Evolutionary conservation across 2,113 vertebrate genomes (phyloP), one percentile per base, ranked within the genome.

Genomic region (Oncorhynchus masou): DNA sequence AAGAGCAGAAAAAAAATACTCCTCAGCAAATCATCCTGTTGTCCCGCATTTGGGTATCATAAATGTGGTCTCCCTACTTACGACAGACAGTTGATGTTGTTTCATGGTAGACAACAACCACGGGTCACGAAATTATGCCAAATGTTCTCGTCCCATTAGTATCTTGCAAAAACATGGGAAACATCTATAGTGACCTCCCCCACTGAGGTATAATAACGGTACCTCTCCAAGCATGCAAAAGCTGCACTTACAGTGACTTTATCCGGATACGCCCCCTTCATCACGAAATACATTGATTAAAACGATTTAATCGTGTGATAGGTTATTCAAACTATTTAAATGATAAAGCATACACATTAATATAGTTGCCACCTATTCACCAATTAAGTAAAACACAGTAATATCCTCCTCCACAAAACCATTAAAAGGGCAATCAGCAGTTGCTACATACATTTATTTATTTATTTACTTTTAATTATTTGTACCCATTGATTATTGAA

Each of bases 31-130:
- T 34, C 6, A 34, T 34, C 34, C 34, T 34, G 34, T 34, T 34
- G 34, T 34, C 34, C 34, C 34, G 6, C 34, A 34, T 34, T 34
- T 34, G 34, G 34, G 34, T 34, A 7, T 34, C 34, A 34, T 34
- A 34, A 34, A 34, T 34, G 34, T 34, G 6, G 31, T 34, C 31
- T 0, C 34, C 34, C 34, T 34, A 34, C 7, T 34, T 7, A 34
- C 34, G 6, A 34, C 34, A 34, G 34, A 7, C 34, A 34, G 34
- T 34, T 83, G 83, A 70, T 83, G 72, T 2, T 81, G 88, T 48
- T 84, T 90, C 92, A 93, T 94, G 29, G 0, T 20, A 29, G 31
- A 20, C 66, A 25, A 39, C 29, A 34, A 22, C 20, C 12, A 49
- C 19, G 7, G 25, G 74, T 31, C 13, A 7, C 2, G 7, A 15